Conservation (phyloP, 1,140 invertebrate species). For the Wasmannia auropunctata region DNA sequence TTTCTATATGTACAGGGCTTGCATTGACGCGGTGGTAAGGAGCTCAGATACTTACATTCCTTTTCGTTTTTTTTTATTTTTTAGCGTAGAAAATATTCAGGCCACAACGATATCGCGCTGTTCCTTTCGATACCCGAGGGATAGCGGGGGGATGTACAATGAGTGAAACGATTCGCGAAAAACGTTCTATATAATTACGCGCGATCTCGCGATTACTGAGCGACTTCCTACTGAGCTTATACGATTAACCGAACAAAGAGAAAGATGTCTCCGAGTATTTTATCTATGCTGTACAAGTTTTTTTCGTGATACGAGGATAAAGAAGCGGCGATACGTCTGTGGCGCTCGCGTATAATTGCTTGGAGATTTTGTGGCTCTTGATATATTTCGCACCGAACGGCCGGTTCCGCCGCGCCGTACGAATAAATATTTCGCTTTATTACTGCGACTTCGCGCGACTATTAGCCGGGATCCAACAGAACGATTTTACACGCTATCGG, state of each 20-base stretch:
- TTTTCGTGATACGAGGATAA: neutral
- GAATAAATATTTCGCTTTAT: constrained; percentile 33
- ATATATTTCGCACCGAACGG: neutral
- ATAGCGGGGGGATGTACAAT: neutral
- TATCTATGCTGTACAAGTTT: neutral
- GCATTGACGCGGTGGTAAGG: constrained; percentile 3
- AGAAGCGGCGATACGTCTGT: constrained; percentile 13
- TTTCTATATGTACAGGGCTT: constrained; percentile 7
- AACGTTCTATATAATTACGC: neutral
- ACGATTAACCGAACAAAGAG: neutral
- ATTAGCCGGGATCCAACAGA: neutral
- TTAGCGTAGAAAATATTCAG: constrained; percentile 36
- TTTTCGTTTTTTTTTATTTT: neutral
- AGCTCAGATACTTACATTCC: neutral
- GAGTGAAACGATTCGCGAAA: neutral
- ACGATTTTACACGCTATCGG: neutral
- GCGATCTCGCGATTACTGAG: neutral
- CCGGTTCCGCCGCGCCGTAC: neutral
- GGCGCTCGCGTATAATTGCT: neutral
- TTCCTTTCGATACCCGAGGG: neutral
- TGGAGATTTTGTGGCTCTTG: neutral
- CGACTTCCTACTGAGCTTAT: neutral
- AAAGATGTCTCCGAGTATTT: neutral
- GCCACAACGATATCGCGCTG: constrained; percentile 26
- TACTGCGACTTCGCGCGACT: neutral